Base-by-base conservation (phyloP, 1,140 invertebrate genomes). In the Diploscapter pachys region DNA sequence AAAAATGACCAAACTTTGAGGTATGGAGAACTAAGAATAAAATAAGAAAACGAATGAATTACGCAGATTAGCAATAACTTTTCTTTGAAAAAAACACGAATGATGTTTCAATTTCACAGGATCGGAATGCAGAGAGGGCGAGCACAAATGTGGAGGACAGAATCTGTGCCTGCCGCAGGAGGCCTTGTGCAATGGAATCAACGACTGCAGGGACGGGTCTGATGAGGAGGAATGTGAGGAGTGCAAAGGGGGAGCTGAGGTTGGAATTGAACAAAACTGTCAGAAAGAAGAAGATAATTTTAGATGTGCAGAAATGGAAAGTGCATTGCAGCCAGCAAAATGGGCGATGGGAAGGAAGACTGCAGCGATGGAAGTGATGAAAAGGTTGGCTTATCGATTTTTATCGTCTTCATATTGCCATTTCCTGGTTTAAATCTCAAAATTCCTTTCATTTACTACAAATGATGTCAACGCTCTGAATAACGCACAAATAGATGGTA, bases 321-420 rank as follows among this genome's bases (percentile, higher is more conserved):
- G 56, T 78, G 77, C 69, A 66, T 78, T 31, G 55, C 56, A 4
- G 70, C 66, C 63, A 56, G 64, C 13, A 54, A 78, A n/a, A 70
- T 77, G 11, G 75, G 77, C 53, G 77, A 78, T 49, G 74, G 77
- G 3, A 55, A 68, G 31, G 59, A 66, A 3, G 50, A 78, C 8
- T 78, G 77, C 54, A 59, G 52, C 57, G 77, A 78, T 65, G 68
- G 71, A 50, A 68, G 63, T 2, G 77, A 78, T 53, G 77, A 78
- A 51, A 13, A 52, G 61, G 71, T 72, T 31, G 31, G 31, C 31
- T 31, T 31, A 31, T 31, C 31, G 31, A 31, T 31, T 31, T 31
- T 31, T 31, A 1, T 1, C 31, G 31, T 31, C 31, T 31, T 8
- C 5, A 54, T 31, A 59, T 59, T 13, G 57, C 13, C 57, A 59